Percentiles rank a stretch among this genome's conserved stretches.
These are phyloP conservation scores for Scaptomyza caliginosa DNA, from an alignment of 2,888 invertebrate species.

Conservation along the genomic window DNA sequence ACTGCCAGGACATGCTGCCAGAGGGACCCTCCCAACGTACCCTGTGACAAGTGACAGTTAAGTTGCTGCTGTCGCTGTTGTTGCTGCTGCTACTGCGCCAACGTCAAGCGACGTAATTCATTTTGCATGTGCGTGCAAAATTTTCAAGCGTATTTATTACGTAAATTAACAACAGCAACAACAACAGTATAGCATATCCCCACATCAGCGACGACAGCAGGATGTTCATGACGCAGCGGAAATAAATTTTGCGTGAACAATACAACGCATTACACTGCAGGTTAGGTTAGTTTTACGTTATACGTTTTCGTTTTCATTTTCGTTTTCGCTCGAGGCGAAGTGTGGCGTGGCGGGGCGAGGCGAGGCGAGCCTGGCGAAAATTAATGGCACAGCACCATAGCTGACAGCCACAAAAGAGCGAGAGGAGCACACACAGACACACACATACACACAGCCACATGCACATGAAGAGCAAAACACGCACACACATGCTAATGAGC, in stretches of 20 bases:
- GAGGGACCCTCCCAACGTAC: constrained; percentile 64
- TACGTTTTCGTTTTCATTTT: not conserved
- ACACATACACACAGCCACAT: not conserved
- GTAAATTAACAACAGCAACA: constrained; percentile 70
- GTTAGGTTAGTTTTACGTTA: constrained; percentile 63
- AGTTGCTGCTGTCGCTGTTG: constrained; percentile 70
- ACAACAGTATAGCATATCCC: constrained; percentile 27
- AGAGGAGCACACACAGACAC: not conserved
- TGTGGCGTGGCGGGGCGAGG: constrained; percentile 12
- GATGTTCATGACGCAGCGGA: constrained; percentile 75
- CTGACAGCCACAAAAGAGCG: constrained; percentile 42
- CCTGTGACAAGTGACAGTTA: constrained; percentile 83
- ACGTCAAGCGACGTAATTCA: constrained; percentile 70
- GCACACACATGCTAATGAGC: constrained; percentile 72
- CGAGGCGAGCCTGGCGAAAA: constrained; percentile 40
- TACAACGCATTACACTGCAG: constrained; percentile 78
- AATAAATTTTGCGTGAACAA: constrained; percentile 80
- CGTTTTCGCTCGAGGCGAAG: not conserved
- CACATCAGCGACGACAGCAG: constrained; percentile 70
- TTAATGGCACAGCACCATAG: constrained; percentile 65
- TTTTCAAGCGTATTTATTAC: constrained; percentile 77
- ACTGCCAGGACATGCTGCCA: constrained; percentile 65
- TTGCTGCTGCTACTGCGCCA: constrained; percentile 51
- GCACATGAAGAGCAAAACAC: not conserved
- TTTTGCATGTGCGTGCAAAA: constrained; percentile 79